A percentile compares a stretch with the other conserved stretches of the same genome.
phyloP scores from a whole-genome alignment of 2,888 invertebrate genomes.

The Orthosia incerta region DNA sequence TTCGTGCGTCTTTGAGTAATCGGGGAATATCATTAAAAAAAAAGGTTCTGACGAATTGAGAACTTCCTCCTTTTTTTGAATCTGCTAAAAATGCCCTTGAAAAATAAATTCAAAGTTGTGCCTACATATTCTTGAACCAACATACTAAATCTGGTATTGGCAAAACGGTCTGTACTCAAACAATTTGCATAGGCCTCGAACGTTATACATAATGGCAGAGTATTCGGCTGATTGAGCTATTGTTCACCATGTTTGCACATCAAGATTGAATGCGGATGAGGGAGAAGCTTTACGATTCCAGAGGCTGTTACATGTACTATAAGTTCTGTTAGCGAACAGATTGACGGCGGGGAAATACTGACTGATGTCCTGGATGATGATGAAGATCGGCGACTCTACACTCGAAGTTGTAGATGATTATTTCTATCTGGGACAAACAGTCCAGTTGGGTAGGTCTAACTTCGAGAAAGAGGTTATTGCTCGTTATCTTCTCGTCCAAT shows the following conservation, averaged over 20 bases:
- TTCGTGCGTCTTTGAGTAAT: no score
- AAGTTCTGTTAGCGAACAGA: not conserved
- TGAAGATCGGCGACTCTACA: no score
- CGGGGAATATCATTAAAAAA: no score
- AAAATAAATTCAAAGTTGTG: not conserved
- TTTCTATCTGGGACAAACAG: no score
- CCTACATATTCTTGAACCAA: constrained; percentile 17
- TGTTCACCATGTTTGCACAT: constrained; percentile 61
- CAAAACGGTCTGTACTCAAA: constrained; percentile 39
- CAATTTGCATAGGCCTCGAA: constrained; percentile 53
- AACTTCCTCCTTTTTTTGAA: no score
- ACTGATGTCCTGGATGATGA: not conserved
- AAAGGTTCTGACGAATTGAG: no score
- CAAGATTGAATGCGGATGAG: constrained; percentile 53
- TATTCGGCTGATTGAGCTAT: constrained; percentile 61
- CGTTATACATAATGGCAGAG: constrained; percentile 45
- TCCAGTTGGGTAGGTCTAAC: no score
- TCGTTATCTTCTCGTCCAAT: no score
- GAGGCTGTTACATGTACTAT: not conserved
- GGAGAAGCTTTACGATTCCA: constrained; percentile 20
- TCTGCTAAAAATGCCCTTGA: not conserved
- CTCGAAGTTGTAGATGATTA: no score
- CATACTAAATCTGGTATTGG: constrained; percentile 31
- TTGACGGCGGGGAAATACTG: not conserved
- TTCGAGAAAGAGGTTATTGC: no score